A percentile compares a stretch with the other conserved stretches of the same genome.
phyloP scores from a whole-genome alignment of 2,888 invertebrate genomes.

The Bellardia pandia region DNA sequence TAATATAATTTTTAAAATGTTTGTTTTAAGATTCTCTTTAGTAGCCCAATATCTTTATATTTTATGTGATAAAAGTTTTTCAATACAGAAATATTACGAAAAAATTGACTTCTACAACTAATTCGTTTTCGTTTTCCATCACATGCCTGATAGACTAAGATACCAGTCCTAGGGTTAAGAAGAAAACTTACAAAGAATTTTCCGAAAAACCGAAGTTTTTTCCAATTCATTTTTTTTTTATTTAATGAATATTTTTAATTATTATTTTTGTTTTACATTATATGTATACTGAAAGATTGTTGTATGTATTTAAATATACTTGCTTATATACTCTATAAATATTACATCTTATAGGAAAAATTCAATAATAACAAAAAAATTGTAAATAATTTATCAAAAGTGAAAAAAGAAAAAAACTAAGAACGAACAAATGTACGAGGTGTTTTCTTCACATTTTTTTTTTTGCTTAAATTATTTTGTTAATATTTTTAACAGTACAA shows the following conservation, averaged over 20 bases:
- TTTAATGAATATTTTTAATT: constrained; percentile 48
- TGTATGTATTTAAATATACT: constrained; percentile 6
- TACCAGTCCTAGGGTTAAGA: too few species aligned
- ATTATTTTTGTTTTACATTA: constrained; percentile 43
- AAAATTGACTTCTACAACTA: too few species aligned
- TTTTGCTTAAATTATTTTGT: constrained; percentile 19
- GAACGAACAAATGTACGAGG: constrained; percentile 62
- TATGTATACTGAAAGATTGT: constrained; percentile 29
- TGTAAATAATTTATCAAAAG: constrained; percentile 28
- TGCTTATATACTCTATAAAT: constrained; percentile 34
- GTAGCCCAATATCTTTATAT: too few species aligned
- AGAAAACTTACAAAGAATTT: too few species aligned
- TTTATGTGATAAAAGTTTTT: too few species aligned
- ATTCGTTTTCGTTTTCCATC: too few species aligned
- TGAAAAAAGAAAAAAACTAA: constrained; percentile 10
- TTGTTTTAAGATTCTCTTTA: too few species aligned
- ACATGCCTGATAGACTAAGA: too few species aligned
- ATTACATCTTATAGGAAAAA: constrained; percentile 12
- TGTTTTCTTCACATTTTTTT: constrained; percentile 49
- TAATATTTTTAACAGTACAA: constrained; percentile 8
- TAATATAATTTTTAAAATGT: too few species aligned
- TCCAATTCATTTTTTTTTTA: constrained; percentile 65
- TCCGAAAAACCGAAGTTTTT: neutral
- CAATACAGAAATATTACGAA: too few species aligned
- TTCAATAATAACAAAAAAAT: constrained; percentile 28